Evolutionary conservation across 2,888 invertebrate species (phyloP).

Genomic region (Eupithecia insigniata): DNA sequence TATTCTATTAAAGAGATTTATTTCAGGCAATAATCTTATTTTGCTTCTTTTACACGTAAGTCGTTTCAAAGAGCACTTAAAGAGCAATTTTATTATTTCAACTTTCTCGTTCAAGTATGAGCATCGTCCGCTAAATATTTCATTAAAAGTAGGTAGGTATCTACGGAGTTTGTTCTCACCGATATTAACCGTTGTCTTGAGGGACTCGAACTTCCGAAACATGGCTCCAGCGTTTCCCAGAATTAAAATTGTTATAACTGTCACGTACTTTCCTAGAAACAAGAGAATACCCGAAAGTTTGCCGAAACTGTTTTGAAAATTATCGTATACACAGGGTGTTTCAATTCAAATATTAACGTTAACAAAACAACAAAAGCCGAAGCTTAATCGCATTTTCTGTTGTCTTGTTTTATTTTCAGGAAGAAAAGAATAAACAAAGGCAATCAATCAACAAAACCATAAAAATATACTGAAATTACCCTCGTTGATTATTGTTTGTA

Average conservation of each 20-base stretch:
- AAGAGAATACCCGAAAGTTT: conserved; percentile 19
- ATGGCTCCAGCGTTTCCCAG: conserved; percentile 57
- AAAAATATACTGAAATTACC: background rate
- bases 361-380: background rate
- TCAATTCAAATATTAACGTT: background rate
- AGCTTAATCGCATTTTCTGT: background rate
- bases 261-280: conserved; percentile 60
- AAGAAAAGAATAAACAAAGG: background rate
- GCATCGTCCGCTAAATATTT: conserved; percentile 8
- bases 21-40: background rate
- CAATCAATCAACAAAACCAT: background rate
- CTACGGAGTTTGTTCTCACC: conserved; percentile 60
- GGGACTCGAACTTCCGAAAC: conserved; percentile 68
- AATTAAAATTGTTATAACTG: conserved; percentile 54
- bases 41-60: background rate
- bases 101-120: conserved; percentile 1
- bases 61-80: background rate
- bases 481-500: background rate
- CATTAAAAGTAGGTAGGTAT: conserved; percentile 16
- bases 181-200: conserved; percentile 67
- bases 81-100: background rate
- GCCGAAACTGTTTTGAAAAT: conserved; percentile 18
- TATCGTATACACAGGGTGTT: conserved; percentile 17
- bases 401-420: background rate
- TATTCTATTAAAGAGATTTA: background rate